Conservation (phyloP, 2,888 invertebrate genomes). For the Trachelus iudaicus region DNA sequence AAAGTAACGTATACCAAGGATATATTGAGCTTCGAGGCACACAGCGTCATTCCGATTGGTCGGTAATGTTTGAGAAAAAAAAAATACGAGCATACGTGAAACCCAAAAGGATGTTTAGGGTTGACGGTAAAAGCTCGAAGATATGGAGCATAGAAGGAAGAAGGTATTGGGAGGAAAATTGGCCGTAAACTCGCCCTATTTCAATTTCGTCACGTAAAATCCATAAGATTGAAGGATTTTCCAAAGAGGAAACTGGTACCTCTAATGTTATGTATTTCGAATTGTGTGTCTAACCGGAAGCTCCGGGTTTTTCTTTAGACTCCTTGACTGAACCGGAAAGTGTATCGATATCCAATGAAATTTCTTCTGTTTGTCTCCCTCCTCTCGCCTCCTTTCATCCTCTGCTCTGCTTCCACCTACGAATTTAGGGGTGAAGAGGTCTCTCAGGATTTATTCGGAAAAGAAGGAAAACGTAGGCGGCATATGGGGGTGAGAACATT, state of each 20-base stretch:
- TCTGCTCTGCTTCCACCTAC: background rate
- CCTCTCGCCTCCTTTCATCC: background rate
- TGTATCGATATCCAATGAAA: background rate
- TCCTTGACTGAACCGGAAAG: background rate
- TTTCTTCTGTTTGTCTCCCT: background rate
- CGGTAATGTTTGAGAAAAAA: background rate
- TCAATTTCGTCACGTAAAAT: conserved; percentile 31
- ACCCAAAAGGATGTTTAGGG: background rate
- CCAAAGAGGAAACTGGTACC: conserved; percentile 10
- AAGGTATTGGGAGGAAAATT: conserved; percentile 11
- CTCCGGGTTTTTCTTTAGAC: background rate
- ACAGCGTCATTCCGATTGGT: background rate
- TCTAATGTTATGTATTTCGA: conserved; percentile 3
- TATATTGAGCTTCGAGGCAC: background rate
- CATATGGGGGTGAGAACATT: background rate
- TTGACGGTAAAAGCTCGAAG: background rate
- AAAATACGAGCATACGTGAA: no score
- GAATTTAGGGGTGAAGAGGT: background rate
- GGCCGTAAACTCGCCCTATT: conserved; percentile 35
- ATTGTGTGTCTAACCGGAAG: background rate
- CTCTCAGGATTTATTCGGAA: background rate
- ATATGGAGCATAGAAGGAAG: background rate
- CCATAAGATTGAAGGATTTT: conserved; percentile 30
- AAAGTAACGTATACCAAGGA: background rate
- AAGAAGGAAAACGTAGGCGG: background rate